phyloP scores from a whole-genome alignment of 2,797 vertebrate species.

The Knipowitschia caucasica region DNA sequence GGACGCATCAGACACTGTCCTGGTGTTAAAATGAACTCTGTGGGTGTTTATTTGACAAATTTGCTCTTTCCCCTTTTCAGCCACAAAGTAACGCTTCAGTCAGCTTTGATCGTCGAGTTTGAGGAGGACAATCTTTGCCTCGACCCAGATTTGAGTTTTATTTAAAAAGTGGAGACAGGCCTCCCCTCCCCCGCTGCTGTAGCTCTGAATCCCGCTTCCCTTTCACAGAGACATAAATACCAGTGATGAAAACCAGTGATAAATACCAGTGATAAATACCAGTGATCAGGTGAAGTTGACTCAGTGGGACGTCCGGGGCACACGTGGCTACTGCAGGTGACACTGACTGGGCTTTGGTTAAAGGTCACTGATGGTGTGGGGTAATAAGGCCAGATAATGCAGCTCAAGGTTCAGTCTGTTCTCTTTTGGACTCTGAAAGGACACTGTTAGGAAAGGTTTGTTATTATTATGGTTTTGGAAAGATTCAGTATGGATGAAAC shows the following conservation, averaged over 20 bases:
- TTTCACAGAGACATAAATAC: slow-evolving; percentile 51
- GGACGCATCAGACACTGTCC: too few species aligned
- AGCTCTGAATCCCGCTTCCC: slow-evolving; percentile 41
- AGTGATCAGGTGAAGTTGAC: slow-evolving; percentile 63
- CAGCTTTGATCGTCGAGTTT: slow-evolving; percentile 29
- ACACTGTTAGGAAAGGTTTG: too few species aligned
- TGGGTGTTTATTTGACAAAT: too few species aligned
- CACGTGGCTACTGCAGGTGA: slow-evolving; percentile 55
- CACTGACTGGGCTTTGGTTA: too few species aligned
- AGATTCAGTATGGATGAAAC: too few species aligned
- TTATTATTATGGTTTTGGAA: too few species aligned
- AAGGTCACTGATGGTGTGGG: slow-evolving; percentile 47
- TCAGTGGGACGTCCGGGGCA: slow-evolving; percentile 44
- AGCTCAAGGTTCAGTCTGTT: too few species aligned
- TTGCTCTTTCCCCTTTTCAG: slow-evolving; percentile 4
- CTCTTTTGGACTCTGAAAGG: too few species aligned
- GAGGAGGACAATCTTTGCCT: slow-evolving; percentile 43
- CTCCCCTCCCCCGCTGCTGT: slow-evolving; percentile 42
- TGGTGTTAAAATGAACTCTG: too few species aligned
- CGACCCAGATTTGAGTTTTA: slow-evolving; percentile 48
- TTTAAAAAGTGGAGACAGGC: slow-evolving; percentile 36
- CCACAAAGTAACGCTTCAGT: background rate
- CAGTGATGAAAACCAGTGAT: too few species aligned
- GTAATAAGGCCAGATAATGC: slow-evolving; percentile 75
- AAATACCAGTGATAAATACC: too few species aligned